phyloP scores from a whole-genome alignment of 2,888 invertebrate species.

The Lasius platythorax region DNA sequence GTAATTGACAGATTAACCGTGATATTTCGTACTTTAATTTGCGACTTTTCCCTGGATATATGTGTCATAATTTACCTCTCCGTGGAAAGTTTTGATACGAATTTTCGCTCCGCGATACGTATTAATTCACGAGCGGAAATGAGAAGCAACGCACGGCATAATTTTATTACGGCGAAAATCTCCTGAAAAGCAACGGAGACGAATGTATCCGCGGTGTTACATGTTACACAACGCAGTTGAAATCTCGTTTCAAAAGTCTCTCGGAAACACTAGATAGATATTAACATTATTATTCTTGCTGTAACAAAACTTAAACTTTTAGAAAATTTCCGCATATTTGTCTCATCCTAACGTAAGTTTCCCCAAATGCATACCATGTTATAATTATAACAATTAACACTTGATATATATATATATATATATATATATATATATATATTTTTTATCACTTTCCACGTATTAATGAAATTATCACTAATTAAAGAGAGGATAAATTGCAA shows the following conservation, averaged over 20 bases:
- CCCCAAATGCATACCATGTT: neutral
- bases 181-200: conserved; percentile 22
- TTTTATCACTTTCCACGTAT: neutral
- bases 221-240: neutral
- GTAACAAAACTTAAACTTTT: neutral
- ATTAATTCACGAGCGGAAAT: conserved; percentile 40
- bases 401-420: no score
- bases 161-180: conserved; percentile 22
- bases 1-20: conserved; percentile 3
- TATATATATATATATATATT: neutral
- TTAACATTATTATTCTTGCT: conserved; percentile 18
- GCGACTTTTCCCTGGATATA: neutral
- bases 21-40: neutral
- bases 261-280: neutral
- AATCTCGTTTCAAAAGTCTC: conserved; percentile 7
- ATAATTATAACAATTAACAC: neutral
- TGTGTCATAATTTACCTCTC: neutral
- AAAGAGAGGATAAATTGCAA: neutral
- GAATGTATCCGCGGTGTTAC: conserved; percentile 18
- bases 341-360: neutral
- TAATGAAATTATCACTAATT: conserved; percentile 16
- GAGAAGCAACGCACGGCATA: conserved; percentile 21
- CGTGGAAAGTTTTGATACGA: conserved; percentile 27
- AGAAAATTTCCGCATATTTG: neutral
- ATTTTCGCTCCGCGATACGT: conserved; percentile 22